Percentiles rank a stretch among this genome's conserved stretches.
Conservation (phyloP, 2,888 invertebrate genomes). For the Lagria hirta region DNA sequence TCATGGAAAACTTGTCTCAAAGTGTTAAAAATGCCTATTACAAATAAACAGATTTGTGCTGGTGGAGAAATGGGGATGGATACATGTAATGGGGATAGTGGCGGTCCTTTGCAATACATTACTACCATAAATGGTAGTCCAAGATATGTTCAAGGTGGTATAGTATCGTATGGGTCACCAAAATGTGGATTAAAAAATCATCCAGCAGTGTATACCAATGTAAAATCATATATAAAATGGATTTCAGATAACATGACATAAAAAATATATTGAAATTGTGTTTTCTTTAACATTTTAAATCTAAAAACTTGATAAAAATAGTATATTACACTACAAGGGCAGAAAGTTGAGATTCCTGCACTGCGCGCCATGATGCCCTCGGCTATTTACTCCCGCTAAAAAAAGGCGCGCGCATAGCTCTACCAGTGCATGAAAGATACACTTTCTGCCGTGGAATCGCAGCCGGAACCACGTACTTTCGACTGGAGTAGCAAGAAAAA, state of each 20-base stretch:
- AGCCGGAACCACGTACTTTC: too few species aligned
- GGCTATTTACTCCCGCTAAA: too few species aligned
- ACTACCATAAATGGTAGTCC: slow-evolving; percentile 40
- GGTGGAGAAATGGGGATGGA: slow-evolving; percentile 63
- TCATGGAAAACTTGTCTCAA: slow-evolving; percentile 43
- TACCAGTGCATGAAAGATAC: too few species aligned
- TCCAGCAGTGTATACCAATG: slow-evolving; percentile 12
- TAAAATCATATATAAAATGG: slow-evolving; percentile 13
- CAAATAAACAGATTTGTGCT: slow-evolving; percentile 61
- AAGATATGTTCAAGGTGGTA: slow-evolving; percentile 13
- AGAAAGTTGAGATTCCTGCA: too few species aligned
- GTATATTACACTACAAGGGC: too few species aligned
- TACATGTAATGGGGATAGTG: slow-evolving; percentile 69
- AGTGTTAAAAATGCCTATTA: slow-evolving; percentile 39
- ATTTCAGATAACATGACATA: slow-evolving; percentile 11
- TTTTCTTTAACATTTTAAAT: too few species aligned
- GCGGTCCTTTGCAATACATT: slow-evolving; percentile 62
- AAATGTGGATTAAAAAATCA: slow-evolving; percentile 8
- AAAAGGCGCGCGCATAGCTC: too few species aligned
- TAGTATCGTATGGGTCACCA: slow-evolving; percentile 13
- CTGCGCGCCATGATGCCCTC: too few species aligned
- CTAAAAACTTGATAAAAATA: too few species aligned
- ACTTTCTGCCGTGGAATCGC: too few species aligned
- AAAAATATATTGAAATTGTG: too few species aligned
- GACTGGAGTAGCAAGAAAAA: too few species aligned